These are phyloP conservation scores for Drosophila subquinaria DNA, from an alignment of 2,888 invertebrate genomes.

Conservation along the genomic window DNA sequence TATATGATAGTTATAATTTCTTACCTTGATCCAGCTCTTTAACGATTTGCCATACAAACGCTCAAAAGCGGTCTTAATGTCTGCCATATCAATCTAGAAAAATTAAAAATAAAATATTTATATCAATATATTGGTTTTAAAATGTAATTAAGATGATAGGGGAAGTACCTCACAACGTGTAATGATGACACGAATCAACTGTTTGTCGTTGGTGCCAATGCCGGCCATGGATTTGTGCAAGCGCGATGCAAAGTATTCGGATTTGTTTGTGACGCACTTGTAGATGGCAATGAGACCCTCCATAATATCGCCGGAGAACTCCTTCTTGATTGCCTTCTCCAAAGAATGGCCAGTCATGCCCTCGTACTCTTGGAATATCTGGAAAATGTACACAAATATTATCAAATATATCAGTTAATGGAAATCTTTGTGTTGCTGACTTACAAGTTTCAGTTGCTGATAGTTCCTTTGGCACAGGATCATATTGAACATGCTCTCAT, in stretches of 20 bases:
- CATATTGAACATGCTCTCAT: slow-evolving; percentile 94
- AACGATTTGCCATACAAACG: slow-evolving; percentile 91
- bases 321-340: slow-evolving; percentile 92
- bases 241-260: slow-evolving; percentile 94
- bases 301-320: slow-evolving; percentile 93
- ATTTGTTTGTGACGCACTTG: slow-evolving; percentile 91
- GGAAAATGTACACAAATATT: neutral
- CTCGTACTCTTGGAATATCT: slow-evolving; percentile 86
- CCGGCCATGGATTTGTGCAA: slow-evolving; percentile 96
- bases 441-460: slow-evolving; percentile 87
- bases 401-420: neutral
- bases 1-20: neutral
- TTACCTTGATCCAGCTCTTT: slow-evolving; percentile 92
- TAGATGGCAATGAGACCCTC: slow-evolving; percentile 93
- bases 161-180: slow-evolving; percentile 89
- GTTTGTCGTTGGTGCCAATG: slow-evolving; percentile 94
- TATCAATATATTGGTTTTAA: neutral
- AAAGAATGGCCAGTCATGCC: slow-evolving; percentile 92
- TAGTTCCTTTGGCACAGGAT: slow-evolving; percentile 92
- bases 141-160: neutral
- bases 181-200: slow-evolving; percentile 93
- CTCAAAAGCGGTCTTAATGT: slow-evolving; percentile 93
- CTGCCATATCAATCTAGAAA: slow-evolving; percentile 90
- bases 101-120: neutral
- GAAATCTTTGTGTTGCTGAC: slow-evolving; percentile 7